phyloP scores from a whole-genome alignment of 2,797 vertebrate species.

The Sardinella longiceps region DNA sequence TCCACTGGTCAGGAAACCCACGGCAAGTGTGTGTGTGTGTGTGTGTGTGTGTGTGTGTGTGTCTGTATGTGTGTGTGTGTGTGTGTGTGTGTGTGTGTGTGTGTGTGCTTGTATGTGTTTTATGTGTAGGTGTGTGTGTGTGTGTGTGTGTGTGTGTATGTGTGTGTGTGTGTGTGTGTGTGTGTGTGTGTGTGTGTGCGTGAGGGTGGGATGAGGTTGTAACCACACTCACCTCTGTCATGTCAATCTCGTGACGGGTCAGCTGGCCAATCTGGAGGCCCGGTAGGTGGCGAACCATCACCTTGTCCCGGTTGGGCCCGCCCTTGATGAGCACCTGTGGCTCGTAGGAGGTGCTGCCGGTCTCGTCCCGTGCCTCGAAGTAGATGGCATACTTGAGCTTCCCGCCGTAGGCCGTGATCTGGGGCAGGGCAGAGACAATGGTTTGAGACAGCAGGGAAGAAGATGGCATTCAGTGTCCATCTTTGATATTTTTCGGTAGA shows the following conservation, averaged over 20 bases:
- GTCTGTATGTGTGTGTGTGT: too few species aligned
- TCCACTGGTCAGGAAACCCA: neutral
- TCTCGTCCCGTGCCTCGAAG: constrained; percentile 95
- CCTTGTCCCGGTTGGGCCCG: constrained; percentile 78
- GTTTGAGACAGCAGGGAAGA: neutral
- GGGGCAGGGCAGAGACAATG: neutral
- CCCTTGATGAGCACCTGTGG: constrained; percentile 94
- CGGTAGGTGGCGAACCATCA: constrained; percentile 82
- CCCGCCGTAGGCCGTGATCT: constrained; percentile 93
- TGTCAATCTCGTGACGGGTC: constrained; percentile 93
- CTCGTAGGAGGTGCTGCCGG: constrained; percentile 88
- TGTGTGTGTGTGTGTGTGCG: too few species aligned
- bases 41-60: too few species aligned
- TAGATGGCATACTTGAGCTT: constrained; percentile 93
- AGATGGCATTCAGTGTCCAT: neutral
- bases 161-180: too few species aligned
- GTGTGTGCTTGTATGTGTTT: too few species aligned
- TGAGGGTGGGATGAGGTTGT: neutral
- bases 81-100: too few species aligned
- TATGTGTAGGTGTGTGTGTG: too few species aligned
- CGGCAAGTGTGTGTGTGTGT: neutral
- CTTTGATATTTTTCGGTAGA: too few species aligned
- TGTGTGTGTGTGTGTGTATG: too few species aligned
- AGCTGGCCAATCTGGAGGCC: constrained; percentile 92
- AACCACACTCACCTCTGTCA: constrained; percentile 91